phyloP scores from a whole-genome alignment of 2,113 vertebrate species.

The Rousettus leschenaultii region DNA sequence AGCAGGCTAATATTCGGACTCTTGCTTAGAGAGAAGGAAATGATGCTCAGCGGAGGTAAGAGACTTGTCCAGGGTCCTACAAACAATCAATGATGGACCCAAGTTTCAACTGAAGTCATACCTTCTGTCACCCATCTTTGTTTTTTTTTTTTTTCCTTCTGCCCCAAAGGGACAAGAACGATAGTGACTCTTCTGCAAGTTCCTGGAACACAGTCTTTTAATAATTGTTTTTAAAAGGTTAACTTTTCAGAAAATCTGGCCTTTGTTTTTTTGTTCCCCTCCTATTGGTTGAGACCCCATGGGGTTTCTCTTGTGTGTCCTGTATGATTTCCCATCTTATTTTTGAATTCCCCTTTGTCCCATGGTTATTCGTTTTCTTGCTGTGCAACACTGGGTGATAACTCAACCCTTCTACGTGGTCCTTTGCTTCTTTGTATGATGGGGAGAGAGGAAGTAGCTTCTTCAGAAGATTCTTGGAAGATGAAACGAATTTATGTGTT shows the following conservation, averaged over 20 bases:
- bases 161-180: background rate
- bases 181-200: background rate
- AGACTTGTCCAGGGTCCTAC: background rate
- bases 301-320: background rate
- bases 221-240: background rate
- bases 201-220: background rate
- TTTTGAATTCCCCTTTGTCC: background rate
- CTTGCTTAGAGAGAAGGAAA: background rate
- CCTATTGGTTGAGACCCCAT: background rate
- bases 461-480: background rate
- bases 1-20: background rate
- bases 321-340: background rate
- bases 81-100: background rate
- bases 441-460: background rate
- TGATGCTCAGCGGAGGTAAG: background rate
- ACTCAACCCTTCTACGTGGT: background rate
- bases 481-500: background rate
- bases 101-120: background rate
- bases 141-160: background rate
- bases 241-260: background rate
- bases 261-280: background rate
- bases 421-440: background rate
- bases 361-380: background rate
- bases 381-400: background rate
- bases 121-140: background rate